Conservation (phyloP, 2,888 invertebrate genomes). For the Ectobius pallidus region DNA sequence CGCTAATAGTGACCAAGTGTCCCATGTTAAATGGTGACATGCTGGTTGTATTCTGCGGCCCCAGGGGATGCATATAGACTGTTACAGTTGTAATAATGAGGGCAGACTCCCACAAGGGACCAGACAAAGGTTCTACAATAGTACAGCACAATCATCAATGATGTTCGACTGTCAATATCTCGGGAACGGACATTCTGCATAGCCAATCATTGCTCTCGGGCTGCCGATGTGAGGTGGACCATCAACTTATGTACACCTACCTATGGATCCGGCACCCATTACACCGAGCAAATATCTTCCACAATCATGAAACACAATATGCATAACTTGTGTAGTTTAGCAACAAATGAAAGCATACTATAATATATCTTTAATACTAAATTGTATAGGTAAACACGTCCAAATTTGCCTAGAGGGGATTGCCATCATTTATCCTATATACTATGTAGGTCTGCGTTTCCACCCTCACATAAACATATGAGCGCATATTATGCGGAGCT, state of each 20-base stretch:
- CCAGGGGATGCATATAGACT: neutral
- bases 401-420: constrained; percentile 38
- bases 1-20: no score
- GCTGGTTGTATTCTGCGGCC: neutral
- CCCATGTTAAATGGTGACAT: no score
- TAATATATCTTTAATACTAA: constrained; percentile 38
- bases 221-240: neutral
- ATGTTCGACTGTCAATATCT: constrained; percentile 27
- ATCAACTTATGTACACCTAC: constrained; percentile 23
- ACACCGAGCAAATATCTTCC: constrained; percentile 34
- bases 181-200: constrained; percentile 7
- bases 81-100: constrained; percentile 24
- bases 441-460: constrained; percentile 6
- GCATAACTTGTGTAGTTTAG: constrained; percentile 26
- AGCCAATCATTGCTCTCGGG: constrained; percentile 19
- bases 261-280: constrained; percentile 31
- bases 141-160: constrained; percentile 4
- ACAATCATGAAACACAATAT: constrained; percentile 18
- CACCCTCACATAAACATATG: constrained; percentile 31
- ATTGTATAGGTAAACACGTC: constrained; percentile 37
- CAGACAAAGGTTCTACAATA: constrained; percentile 1
- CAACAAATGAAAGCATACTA: constrained; percentile 33
- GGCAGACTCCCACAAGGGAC: neutral
- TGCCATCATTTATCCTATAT: constrained; percentile 34
- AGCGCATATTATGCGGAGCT: constrained; percentile 27